A percentile compares a stretch with the other conserved stretches of the same genome.
Conservation (phyloP, 2,113 vertebrate genomes). For the Setophaga coronata region DNA sequence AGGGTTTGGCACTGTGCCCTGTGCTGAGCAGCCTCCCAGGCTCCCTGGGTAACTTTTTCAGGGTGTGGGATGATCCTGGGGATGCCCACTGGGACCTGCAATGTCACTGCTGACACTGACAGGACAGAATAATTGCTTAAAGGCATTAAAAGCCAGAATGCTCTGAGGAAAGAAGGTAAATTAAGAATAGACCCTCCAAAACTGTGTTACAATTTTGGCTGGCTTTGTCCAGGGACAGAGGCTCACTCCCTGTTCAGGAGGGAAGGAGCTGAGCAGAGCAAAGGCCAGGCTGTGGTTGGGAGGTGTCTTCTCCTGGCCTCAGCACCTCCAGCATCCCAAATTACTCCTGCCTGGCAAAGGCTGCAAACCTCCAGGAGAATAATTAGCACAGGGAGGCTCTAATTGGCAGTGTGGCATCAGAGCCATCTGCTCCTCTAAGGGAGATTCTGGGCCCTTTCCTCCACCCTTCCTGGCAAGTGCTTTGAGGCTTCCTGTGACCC, state of each 20-base stretch:
- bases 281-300: not conserved
- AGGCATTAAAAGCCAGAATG: not conserved
- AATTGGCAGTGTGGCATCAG: not conserved
- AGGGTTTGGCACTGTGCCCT: not conserved
- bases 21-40: not conserved
- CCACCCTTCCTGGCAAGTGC: not conserved
- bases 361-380: not conserved
- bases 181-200: not conserved
- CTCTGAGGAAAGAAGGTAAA: not conserved
- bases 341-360: not conserved
- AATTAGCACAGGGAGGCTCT: not conserved
- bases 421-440: not conserved
- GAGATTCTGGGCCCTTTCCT: not conserved
- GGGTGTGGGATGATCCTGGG: not conserved
- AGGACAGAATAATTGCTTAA: not conserved
- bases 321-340: not conserved
- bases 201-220: fast-evolving
- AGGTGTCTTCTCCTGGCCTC: not conserved
- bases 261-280: not conserved
- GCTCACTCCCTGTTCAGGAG: fast-evolving
- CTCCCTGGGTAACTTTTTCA: not conserved
- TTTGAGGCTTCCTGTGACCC: not conserved
- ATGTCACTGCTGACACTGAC: not conserved
- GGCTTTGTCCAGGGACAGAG: not conserved
- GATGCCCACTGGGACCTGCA: not conserved